Conservation (phyloP, 2,797 vertebrate species). For the Gephyroberyx darwinii region DNA sequence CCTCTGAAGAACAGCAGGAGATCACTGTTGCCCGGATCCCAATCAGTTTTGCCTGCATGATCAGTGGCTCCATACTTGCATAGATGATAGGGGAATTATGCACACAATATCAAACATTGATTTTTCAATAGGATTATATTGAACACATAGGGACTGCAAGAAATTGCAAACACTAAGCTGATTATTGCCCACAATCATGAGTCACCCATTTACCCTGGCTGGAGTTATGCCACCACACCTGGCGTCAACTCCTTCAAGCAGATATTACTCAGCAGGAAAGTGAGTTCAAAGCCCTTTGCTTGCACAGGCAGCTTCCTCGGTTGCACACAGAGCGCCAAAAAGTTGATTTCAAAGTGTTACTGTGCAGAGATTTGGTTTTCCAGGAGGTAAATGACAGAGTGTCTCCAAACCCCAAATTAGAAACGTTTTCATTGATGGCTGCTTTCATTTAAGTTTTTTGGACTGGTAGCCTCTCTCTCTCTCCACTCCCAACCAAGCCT, state of each 20-base stretch:
- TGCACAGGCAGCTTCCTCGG: neutral
- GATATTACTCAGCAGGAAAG: constrained; percentile 4
- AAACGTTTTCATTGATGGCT: too few species aligned
- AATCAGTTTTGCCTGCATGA: constrained; percentile 10
- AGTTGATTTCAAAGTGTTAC: neutral
- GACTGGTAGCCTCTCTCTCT: too few species aligned
- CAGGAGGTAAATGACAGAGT: too few species aligned
- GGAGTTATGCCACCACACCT: constrained; percentile 34
- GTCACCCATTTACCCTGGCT: constrained; percentile 24
- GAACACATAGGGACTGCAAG: constrained; percentile 14
- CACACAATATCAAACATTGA: neutral
- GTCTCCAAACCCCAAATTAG: too few species aligned
- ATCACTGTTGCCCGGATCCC: neutral
- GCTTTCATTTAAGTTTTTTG: neutral
- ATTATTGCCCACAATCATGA: constrained; percentile 35
- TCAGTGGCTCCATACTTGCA: neutral
- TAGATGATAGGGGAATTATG: constrained; percentile 6
- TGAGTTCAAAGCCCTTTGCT: neutral
- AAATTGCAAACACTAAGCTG: constrained; percentile 31
- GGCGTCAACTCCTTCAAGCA: constrained; percentile 9
- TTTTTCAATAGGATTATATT: constrained; percentile 5
- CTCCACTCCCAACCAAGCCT: neutral
- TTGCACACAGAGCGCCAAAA: neutral
- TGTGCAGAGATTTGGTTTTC: too few species aligned
- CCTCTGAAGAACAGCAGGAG: neutral